These are phyloP conservation scores for Dichetophora obliterata DNA, from an alignment of 2,888 invertebrate genomes.

Conservation along the genomic window DNA sequence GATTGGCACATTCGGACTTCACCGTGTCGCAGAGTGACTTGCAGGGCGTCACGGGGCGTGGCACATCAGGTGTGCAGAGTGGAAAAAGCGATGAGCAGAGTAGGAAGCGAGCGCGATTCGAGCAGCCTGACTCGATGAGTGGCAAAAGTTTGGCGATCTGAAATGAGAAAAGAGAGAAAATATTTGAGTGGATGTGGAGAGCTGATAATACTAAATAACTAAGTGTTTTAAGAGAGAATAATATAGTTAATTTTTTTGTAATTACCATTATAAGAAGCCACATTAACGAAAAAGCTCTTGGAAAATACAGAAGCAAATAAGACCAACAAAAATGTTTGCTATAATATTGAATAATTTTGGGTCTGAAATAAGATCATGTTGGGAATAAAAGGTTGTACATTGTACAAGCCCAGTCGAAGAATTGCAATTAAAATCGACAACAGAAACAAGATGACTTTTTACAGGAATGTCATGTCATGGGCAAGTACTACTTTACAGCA, in stretches of 20 bases:
- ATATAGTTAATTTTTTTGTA: not conserved
- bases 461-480: not conserved
- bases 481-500: not conserved
- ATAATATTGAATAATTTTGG: no score
- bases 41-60: constrained; percentile 88
- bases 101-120: constrained; percentile 84
- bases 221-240: not conserved
- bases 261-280: no score
- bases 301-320: no score
- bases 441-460: not conserved
- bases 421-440: no score
- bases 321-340: no score
- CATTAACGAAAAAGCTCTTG: no score
- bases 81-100: constrained; percentile 92
- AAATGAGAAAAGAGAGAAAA: constrained; percentile 51
- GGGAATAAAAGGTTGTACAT: no score
- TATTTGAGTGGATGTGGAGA: not conserved
- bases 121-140: constrained; percentile 84
- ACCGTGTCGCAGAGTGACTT: constrained; percentile 87
- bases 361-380: no score
- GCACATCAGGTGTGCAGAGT: constrained; percentile 89
- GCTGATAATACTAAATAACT: not conserved
- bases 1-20: constrained; percentile 75
- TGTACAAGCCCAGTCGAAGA: no score
- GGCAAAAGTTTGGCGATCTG: constrained; percentile 81